phyloP scores from a whole-genome alignment of 1,140 invertebrate genomes.

The Oncopodura yosiiana region DNA sequence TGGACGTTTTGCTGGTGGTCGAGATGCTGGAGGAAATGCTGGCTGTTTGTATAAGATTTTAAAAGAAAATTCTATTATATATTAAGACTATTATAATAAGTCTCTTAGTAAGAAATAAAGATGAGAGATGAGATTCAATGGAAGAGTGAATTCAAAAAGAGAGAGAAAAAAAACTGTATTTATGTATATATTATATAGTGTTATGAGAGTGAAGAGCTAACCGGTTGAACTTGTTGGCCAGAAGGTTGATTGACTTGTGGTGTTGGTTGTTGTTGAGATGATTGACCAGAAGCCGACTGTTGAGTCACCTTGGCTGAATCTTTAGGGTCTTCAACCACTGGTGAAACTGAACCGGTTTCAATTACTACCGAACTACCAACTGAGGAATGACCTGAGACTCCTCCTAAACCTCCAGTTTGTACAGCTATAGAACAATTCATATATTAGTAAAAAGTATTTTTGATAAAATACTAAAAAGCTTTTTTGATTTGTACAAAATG shows the following conservation, averaged over 20 bases:
- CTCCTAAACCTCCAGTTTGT: too few species aligned
- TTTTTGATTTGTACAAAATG: too few species aligned
- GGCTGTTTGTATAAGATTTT: constrained; percentile 13
- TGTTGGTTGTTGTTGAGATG: constrained; percentile 1
- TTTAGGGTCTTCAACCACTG: constrained; percentile 16
- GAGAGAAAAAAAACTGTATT: background rate
- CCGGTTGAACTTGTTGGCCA: constrained; percentile 10
- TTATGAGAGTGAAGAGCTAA: background rate
- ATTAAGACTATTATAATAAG: background rate
- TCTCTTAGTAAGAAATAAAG: background rate
- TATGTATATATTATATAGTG: background rate
- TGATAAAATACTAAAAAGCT: too few species aligned
- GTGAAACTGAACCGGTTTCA: constrained; percentile 24
- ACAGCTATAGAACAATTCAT: too few species aligned
- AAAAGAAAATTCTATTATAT: background rate
- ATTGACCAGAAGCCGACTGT: background rate
- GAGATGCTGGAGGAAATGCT: constrained; percentile 27
- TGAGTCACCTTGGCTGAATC: constrained; percentile 2
- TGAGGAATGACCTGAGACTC: constrained; percentile 5
- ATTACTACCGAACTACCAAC: background rate
- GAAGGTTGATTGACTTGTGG: constrained; percentile 2
- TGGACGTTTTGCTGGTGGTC: constrained; percentile 4
- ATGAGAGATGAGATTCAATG: too few species aligned
- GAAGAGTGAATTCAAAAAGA: too few species aligned
- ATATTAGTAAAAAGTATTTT: too few species aligned